Evolutionary conservation across 2,113 vertebrate genomes (phyloP).

Genomic region (Glareola pratincola): DNA sequence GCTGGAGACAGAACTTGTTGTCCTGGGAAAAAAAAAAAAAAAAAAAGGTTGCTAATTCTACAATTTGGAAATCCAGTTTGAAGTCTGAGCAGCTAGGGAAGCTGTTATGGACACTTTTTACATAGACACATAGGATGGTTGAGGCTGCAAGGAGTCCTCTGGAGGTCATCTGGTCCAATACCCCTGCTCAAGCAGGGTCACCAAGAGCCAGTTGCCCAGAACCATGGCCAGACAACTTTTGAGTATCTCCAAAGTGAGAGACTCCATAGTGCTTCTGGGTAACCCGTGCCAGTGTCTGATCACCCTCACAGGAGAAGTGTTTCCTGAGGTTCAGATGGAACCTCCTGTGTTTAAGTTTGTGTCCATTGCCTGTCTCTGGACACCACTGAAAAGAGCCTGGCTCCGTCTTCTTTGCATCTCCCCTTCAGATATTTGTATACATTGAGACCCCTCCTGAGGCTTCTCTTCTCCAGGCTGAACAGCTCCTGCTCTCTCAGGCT

Average conservation of each 20-base stretch:
- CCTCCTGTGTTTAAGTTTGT: neutral
- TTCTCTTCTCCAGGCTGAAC: neutral
- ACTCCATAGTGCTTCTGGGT: neutral
- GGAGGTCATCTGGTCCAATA: neutral
- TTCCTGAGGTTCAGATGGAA: neutral
- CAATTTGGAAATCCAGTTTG: neutral
- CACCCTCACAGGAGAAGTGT: no score
- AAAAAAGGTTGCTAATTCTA: neutral
- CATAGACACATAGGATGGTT: neutral
- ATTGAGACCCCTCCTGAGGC: neutral
- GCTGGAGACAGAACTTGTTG: neutral
- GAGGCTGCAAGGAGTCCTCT: neutral
- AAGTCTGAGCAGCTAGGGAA: neutral
- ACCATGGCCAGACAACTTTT: neutral
- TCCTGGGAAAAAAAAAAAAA: neutral
- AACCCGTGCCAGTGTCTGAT: neutral
- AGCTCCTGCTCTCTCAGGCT: neutral
- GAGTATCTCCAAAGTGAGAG: neutral
- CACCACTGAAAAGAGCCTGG: neutral
- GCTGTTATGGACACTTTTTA: neutral
- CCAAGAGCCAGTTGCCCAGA: neutral
- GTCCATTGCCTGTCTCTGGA: no score
- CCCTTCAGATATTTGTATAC: neutral
- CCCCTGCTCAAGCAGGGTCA: neutral
- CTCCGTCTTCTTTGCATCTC: rapidly evolving